Conservation (phyloP, 1,140 invertebrate species). For the Orius laevigatus region DNA sequence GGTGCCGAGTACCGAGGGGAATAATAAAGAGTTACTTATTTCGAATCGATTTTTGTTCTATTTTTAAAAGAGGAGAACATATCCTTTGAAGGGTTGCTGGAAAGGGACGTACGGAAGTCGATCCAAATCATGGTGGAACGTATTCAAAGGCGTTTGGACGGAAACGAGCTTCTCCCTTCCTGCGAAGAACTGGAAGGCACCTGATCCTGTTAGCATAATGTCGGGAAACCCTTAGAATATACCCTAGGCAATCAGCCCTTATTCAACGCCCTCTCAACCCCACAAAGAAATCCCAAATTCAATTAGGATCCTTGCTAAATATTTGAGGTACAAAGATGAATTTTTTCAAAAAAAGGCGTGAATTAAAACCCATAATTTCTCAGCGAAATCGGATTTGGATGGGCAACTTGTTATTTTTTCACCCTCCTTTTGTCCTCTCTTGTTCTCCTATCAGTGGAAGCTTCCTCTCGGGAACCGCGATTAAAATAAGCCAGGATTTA, state of each 20-base stretch:
- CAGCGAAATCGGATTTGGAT: too few species aligned
- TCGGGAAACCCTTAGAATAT: neutral
- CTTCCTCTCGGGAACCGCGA: slow-evolving; percentile 5
- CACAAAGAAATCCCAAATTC: too few species aligned
- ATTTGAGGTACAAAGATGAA: too few species aligned
- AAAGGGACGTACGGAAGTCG: neutral
- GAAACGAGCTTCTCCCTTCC: slow-evolving; percentile 7
- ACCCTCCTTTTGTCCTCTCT: too few species aligned
- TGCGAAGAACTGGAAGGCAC: neutral
- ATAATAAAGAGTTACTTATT: neutral
- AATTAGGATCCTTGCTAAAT: too few species aligned
- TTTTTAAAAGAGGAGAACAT: too few species aligned
- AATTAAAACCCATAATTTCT: too few species aligned
- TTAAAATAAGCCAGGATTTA: slow-evolving; percentile 14
- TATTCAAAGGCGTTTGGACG: slow-evolving; percentile 15
- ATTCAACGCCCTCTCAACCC: too few species aligned
- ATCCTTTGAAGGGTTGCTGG: slow-evolving; percentile 5
- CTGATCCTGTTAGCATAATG: slow-evolving; percentile 13
- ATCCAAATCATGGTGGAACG: slow-evolving; percentile 1
- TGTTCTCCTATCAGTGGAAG: too few species aligned
- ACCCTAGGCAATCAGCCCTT: slow-evolving; percentile 2
- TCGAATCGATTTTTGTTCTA: neutral
- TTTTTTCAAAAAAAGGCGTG: too few species aligned
- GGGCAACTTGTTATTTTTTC: too few species aligned
- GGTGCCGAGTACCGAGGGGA: neutral